Base-by-base conservation (phyloP, 2,888 invertebrate species). In the Aproaerema taeniolella region DNA sequence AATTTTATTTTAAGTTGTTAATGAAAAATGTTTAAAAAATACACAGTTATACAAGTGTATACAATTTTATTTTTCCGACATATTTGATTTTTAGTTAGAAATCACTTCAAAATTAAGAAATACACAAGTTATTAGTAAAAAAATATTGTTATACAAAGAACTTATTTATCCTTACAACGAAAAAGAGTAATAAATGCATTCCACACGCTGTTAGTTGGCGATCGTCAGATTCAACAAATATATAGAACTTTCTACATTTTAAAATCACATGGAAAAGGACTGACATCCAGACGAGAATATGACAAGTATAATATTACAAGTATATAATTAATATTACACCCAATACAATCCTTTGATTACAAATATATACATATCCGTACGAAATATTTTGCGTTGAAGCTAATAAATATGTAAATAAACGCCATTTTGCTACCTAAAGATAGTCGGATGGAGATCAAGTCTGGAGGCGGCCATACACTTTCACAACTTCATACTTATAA, bases 51-150 rank as follows among this genome's bases (percentile, higher is more conserved):
- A 67, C 65, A 82, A 81, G 75, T 85, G 80, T 83, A 85, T 81
- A 83, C 81, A 82, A 79, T 68, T 81, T 71, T 81, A 79, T 77
- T 81, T 77, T 80, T 63, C 58, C 71, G 75, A 77, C 65, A 76
- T 72, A 72, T 55, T 58, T 56, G 53, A 65, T 70, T 77, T n/a
- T 82, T 78, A 81, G 62, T 61, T 78, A 80, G 67, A 81, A 76
- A 76, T 61, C 62, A 68, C 67, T 60, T 75, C 72, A 67, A 73
- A 71, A 69, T 65, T 40, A 64, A 62, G 59, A 65, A 72, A 74
- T 64, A 67, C 64, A 67, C 61, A 69, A 62, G 74, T 73, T 80
- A 82, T 79, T 77, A 80, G 79, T 85, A 85, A 58, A 83, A 85
- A 85, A 85, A 85, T 85, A 85, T 79, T 79, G 80, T 66, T 61